A percentile compares a stretch with the other conserved stretches of the same genome.
phyloP scores from a whole-genome alignment of 2,797 vertebrate genomes.

The Phrynocephalus guinanensis region DNA sequence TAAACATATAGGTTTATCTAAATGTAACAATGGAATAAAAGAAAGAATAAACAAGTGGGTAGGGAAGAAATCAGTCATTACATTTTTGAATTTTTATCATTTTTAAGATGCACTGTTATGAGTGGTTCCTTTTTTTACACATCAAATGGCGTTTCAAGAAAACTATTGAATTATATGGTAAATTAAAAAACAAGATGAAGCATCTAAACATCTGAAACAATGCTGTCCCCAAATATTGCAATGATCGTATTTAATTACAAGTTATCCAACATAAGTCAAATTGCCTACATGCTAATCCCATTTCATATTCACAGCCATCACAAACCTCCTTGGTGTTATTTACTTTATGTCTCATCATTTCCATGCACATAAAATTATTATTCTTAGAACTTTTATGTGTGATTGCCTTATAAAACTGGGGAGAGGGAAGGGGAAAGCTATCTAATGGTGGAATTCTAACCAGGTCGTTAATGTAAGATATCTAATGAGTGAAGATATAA shows the following conservation, averaged over 20 bases:
- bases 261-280: slow-evolving; percentile 60
- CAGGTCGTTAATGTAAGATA: slow-evolving; percentile 79
- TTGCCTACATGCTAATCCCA: slow-evolving; percentile 68
- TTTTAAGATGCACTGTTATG: neutral
- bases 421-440: slow-evolving; percentile 60
- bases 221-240: slow-evolving; percentile 56
- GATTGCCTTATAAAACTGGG: slow-evolving; percentile 75
- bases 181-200: slow-evolving; percentile 61
- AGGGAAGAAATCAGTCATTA: neutral
- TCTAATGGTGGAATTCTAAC: slow-evolving; percentile 78
- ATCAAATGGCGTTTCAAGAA: slow-evolving; percentile 48
- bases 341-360: slow-evolving; percentile 79
- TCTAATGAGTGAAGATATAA: slow-evolving; percentile 63
- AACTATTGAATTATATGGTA: slow-evolving; percentile 70
- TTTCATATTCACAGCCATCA: slow-evolving; percentile 70
- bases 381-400: slow-evolving; percentile 81
- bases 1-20: neutral
- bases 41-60: neutral
- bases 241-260: slow-evolving; percentile 72
- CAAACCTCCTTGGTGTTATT: slow-evolving; percentile 73
- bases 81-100: neutral
- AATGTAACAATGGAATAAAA: too few relatives aligned
- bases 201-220: slow-evolving; percentile 67
- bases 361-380: slow-evolving; percentile 78
- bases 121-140: neutral